A percentile compares a stretch with the other conserved stretches of the same genome.
Evolutionary conservation across 2,797 vertebrate genomes (phyloP).

Genomic region (Limnodromus scolopaceus): DNA sequence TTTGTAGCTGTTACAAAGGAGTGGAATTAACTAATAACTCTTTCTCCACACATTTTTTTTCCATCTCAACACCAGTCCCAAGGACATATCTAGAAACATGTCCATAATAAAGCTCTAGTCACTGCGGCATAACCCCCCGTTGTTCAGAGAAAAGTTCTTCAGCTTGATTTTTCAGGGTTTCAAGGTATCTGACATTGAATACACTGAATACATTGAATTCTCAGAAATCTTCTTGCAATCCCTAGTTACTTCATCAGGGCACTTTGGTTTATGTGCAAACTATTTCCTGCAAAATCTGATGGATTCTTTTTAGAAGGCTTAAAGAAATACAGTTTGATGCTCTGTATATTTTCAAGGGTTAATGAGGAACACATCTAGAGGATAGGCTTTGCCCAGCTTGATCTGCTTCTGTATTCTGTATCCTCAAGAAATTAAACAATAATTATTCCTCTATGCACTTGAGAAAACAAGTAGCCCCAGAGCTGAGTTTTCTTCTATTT

Average conservation of each 20-base stretch:
- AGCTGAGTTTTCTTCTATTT: not conserved
- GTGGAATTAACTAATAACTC: not conserved
- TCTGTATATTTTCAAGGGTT: not conserved
- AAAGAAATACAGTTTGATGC: not conserved
- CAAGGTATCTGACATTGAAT: not conserved
- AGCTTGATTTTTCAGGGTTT: not conserved
- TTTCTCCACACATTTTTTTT: not conserved
- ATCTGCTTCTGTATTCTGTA: not conserved
- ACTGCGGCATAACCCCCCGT: not conserved
- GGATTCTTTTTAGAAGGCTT: not conserved
- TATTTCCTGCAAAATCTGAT: not conserved
- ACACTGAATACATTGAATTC: fast-evolving
- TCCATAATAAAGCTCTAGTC: not conserved
- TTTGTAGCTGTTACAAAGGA: not conserved
- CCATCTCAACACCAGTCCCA: not conserved
- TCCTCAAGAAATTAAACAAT: not conserved
- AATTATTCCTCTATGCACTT: not conserved
- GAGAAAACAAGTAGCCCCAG: not conserved
- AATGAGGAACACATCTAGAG: not conserved
- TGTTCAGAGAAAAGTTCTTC: not conserved
- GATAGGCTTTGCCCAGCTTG: not conserved
- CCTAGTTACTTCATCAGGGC: not conserved
- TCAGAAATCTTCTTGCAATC: not conserved
- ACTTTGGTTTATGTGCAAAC: not conserved
- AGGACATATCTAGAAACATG: not conserved